Percentiles rank a stretch among this genome's conserved stretches.
These are phyloP conservation scores for Ochotona princeps DNA, from an alignment of 2,113 vertebrate genomes.

Conservation along the genomic window DNA sequence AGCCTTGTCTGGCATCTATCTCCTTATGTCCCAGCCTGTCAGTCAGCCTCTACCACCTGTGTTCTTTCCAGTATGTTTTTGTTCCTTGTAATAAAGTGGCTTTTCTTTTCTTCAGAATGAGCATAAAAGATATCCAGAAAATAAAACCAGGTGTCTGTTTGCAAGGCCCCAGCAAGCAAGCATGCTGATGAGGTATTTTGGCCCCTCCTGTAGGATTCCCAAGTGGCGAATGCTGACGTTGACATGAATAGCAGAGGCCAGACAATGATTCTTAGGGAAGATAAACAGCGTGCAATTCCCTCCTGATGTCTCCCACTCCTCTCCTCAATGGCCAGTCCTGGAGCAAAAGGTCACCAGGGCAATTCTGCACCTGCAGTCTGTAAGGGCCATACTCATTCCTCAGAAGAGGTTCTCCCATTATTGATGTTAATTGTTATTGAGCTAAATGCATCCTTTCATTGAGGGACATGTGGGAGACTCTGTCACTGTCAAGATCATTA, in stretches of 20 bases:
- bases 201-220: conserved; percentile 29
- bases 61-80: conserved; percentile 60
- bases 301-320: conserved; percentile 67
- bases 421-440: conserved; percentile 86
- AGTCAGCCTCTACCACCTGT: conserved; percentile 64
- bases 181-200: neutral
- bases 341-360: conserved; percentile 82
- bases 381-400: neutral
- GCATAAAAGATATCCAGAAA: neutral
- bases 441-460: conserved; percentile 77
- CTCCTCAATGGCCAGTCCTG: conserved; percentile 28
- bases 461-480: conserved; percentile 83
- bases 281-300: conserved; percentile 61
- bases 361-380: conserved; percentile 87
- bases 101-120: conserved; percentile 69
- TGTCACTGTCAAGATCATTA: conserved; percentile 78
- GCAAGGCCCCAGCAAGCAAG: conserved; percentile 26
- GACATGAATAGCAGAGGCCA: conserved; percentile 69
- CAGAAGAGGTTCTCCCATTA: conserved; percentile 63
- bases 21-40: conserved; percentile 57
- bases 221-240: conserved; percentile 50
- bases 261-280: conserved; percentile 46
- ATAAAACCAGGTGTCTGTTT: conserved; percentile 25
- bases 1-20: conserved; percentile 37
- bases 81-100: conserved; percentile 29